These are phyloP conservation scores for Chironomus riparius DNA, from an alignment of 2,888 invertebrate species.

Conservation along the genomic window DNA sequence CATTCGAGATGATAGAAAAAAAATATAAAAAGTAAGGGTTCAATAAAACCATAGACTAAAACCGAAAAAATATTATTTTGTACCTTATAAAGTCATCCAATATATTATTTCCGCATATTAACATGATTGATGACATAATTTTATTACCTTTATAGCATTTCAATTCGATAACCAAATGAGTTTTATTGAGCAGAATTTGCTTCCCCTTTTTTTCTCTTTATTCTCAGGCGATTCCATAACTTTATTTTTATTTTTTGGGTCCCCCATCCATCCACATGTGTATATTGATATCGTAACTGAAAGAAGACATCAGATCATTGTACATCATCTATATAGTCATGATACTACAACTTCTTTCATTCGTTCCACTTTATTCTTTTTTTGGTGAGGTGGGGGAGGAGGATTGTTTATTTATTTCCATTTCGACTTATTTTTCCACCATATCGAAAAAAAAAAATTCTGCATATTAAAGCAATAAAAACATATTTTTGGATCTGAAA, in stretches of 20 bases:
- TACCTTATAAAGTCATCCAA: conserved; percentile 8
- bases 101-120: conserved; percentile 14
- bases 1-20: not conserved
- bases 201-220: not conserved
- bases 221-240: not conserved
- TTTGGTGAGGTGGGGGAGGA: too few relatives aligned
- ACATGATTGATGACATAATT: conserved; percentile 12
- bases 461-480: not conserved
- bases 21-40: not conserved
- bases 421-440: not conserved
- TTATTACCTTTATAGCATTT: conserved; percentile 10
- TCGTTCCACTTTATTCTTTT: not conserved
- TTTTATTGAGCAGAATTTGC: not conserved
- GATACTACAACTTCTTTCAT: not conserved
- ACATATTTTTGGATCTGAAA: not conserved
- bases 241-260: too few relatives aligned
- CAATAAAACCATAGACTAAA: not conserved
- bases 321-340: not conserved
- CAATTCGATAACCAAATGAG: conserved; percentile 2
- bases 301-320: too few relatives aligned
- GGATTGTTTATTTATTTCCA: not conserved
- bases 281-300: too few relatives aligned
- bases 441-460: not conserved
- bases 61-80: not conserved
- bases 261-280: too few relatives aligned